These are phyloP conservation scores for Philereme transversata DNA, from an alignment of 2,888 invertebrate genomes.

Conservation along the genomic window DNA sequence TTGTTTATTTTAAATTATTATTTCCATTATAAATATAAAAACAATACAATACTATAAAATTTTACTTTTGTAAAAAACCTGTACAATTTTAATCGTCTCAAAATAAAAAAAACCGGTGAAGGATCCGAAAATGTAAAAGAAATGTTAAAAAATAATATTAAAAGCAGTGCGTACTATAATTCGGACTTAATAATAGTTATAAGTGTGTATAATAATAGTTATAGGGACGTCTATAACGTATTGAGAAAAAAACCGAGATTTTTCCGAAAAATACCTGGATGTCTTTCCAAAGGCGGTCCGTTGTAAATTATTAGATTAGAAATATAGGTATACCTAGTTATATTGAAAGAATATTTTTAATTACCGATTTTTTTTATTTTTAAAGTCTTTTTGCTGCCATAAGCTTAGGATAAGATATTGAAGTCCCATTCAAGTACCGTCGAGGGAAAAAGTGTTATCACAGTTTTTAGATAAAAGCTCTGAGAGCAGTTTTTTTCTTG, in stretches of 20 bases:
- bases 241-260: slow-evolving; percentile 36
- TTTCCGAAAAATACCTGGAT: slow-evolving; percentile 20
- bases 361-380: slow-evolving; percentile 47
- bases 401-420: slow-evolving; percentile 60
- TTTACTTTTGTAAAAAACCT: slow-evolving; percentile 1
- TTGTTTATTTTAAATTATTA: not conserved
- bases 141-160: slow-evolving; percentile 17
- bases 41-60: not conserved
- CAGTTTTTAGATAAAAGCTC: slow-evolving; percentile 33
- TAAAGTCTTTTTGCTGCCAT: slow-evolving; percentile 66
- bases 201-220: slow-evolving; percentile 69
- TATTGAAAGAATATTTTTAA: slow-evolving; percentile 78
- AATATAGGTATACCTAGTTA: slow-evolving; percentile 60
- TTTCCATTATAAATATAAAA: not conserved
- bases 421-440: slow-evolving; percentile 52
- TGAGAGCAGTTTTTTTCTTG: slow-evolving; percentile 16
- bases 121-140: slow-evolving; percentile 6
- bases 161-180: slow-evolving; percentile 64
- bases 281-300: slow-evolving; percentile 45
- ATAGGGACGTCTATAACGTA: slow-evolving; percentile 54
- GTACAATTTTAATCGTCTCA: slow-evolving; percentile 17
- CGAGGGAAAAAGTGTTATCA: slow-evolving; percentile 29
- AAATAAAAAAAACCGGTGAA: slow-evolving; percentile 3
- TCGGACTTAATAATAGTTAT: slow-evolving; percentile 55
- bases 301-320: slow-evolving; percentile 72